Percentiles rank a stretch among this genome's conserved stretches.
phyloP scores from a whole-genome alignment of 2,113 vertebrate genomes.

The Rhabdornis inornatus region DNA sequence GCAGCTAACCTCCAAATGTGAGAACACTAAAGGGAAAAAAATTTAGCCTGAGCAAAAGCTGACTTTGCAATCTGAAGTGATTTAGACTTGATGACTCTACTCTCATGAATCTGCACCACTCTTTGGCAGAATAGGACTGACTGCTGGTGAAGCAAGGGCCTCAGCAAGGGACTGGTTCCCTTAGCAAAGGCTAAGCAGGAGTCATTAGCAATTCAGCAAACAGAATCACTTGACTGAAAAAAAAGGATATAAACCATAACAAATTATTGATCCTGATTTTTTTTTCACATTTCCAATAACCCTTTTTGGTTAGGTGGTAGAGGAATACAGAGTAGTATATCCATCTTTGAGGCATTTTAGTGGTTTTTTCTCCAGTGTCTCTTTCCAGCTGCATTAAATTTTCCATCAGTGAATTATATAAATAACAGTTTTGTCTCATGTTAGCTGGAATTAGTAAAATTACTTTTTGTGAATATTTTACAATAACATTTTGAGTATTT shows the following conservation, averaged over 20 bases:
- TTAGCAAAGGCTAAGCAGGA: not conserved
- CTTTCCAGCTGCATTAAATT: not conserved
- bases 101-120: not conserved
- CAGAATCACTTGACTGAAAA: not conserved
- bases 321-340: not conserved
- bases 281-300: not conserved
- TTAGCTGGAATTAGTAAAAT: not conserved
- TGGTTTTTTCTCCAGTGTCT: not conserved
- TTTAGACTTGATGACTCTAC: rapidly evolving
- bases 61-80: not conserved
- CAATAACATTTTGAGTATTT: not conserved
- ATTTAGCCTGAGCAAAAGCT: not conserved
- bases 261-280: not conserved
- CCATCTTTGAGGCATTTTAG: not conserved
- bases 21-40: not conserved
- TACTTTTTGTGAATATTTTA: not conserved
- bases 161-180: not conserved
- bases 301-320: not conserved
- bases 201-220: not conserved
- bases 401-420: not conserved
- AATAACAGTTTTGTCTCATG: not conserved
- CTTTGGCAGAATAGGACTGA: rapidly evolving
- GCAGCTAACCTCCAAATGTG: not conserved
- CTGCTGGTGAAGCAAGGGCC: not conserved
- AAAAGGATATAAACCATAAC: not conserved